These are phyloP conservation scores for Poeciliopsis paucimaculata DNA, from an alignment of 2,797 vertebrate genomes.

Conservation along the genomic window DNA sequence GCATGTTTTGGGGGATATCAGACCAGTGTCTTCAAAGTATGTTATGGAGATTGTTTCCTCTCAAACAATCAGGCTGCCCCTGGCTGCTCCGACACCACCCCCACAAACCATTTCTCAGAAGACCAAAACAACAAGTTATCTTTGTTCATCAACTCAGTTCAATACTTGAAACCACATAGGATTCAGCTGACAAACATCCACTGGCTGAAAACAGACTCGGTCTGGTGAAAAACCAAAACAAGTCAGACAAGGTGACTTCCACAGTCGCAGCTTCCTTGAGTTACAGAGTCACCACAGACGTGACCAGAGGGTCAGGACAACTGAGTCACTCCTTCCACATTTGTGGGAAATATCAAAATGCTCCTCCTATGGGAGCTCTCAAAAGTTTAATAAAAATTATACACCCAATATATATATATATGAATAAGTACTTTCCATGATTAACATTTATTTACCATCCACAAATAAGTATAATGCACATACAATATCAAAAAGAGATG, in stretches of 20 bases:
- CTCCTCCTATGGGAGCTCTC: conserved; percentile 27
- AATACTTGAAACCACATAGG: neutral
- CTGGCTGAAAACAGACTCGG: neutral
- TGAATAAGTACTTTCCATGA: neutral
- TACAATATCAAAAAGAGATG: neutral
- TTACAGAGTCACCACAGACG: conserved; percentile 39
- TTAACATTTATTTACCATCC: neutral
- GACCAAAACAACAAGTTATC: neutral
- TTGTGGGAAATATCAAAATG: conserved; percentile 46
- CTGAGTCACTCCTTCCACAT: conserved; percentile 69
- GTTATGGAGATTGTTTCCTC: neutral
- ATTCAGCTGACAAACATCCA: neutral
- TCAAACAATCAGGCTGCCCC: neutral
- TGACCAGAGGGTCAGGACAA: conserved; percentile 42
- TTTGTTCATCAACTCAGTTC: neutral
- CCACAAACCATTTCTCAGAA: neutral
- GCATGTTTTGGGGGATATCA: neutral
- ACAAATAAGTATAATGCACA: neutral
- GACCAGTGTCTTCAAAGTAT: neutral
- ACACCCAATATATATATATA: neutral
- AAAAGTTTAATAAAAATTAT: conserved; percentile 19
- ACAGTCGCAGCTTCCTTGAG: conserved; percentile 5
- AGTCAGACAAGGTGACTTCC: conserved; percentile 19
- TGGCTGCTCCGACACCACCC: neutral
- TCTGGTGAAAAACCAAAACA: conserved; percentile 15